Evolutionary conservation across 2,797 vertebrate genomes (phyloP).

Genomic region (Labroides dimidiatus): DNA sequence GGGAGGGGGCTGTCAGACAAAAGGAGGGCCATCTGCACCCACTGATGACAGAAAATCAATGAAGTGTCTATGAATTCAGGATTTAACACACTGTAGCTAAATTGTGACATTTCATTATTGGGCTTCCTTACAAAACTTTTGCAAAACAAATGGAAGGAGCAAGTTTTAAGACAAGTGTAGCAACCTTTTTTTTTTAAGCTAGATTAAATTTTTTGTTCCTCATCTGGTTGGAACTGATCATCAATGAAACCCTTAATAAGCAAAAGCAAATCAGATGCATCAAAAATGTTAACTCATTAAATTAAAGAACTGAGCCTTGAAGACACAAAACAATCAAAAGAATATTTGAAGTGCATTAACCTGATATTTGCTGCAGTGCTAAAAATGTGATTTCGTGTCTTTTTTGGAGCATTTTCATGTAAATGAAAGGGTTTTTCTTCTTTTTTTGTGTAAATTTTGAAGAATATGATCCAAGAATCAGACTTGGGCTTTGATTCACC

Average conservation of each 20-base stretch:
- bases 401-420: too few species aligned
- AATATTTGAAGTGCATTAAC: neutral
- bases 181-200: too few species aligned
- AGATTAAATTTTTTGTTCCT: too few species aligned
- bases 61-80: slow-evolving; percentile 13
- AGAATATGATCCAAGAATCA: neutral
- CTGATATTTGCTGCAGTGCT: too few species aligned
- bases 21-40: slow-evolving; percentile 30
- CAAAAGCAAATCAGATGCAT: too few species aligned
- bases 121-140: neutral
- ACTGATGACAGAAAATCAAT: slow-evolving; percentile 23
- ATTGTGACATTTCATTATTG: neutral
- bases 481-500: neutral
- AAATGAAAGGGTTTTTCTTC: too few species aligned
- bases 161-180: neutral
- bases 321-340: neutral
- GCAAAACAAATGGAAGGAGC: slow-evolving; percentile 3
- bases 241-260: too few species aligned
- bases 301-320: neutral
- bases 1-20: slow-evolving; percentile 15
- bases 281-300: too few species aligned
- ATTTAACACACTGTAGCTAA: slow-evolving; percentile 1
- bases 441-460: too few species aligned
- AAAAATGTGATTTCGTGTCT: neutral
- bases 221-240: too few species aligned